Conservation (phyloP, 1,140 invertebrate species). For the Drosophila sturtevanti region DNA sequence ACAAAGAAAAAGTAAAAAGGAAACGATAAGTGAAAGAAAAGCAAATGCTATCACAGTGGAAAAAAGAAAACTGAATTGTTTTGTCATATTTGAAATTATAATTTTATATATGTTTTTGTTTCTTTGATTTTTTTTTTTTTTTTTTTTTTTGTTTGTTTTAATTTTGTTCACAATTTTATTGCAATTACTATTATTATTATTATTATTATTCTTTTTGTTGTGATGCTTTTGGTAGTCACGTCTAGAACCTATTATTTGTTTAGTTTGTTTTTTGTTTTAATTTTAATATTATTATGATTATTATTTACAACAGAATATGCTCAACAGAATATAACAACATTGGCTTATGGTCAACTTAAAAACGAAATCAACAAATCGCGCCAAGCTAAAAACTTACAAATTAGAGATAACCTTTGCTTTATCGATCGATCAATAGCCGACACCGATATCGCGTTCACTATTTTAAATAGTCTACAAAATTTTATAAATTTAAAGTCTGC, state of each 20-base stretch:
- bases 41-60: constrained; percentile 82
- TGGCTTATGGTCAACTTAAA: constrained; percentile 68
- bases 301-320: constrained; percentile 74
- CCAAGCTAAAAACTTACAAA: constrained; percentile 52
- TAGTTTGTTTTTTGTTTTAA: constrained; percentile 6
- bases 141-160: background rate
- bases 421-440: constrained; percentile 16
- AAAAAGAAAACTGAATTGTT: constrained; percentile 54
- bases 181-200: constrained; percentile 41
- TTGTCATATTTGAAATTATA: constrained; percentile 62
- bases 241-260: constrained; percentile 9
- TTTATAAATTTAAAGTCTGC: constrained; percentile 79
- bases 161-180: constrained; percentile 55
- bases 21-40: constrained; percentile 56
- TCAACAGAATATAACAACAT: constrained; percentile 73
- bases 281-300: constrained; percentile 34
- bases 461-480: constrained; percentile 79
- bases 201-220: constrained; percentile 39
- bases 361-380: constrained; percentile 76
- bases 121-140: constrained; percentile 1
- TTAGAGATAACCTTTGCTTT: constrained; percentile 17
- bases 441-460: constrained; percentile 43
- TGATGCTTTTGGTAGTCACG: constrained; percentile 61
- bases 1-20: constrained; percentile 8
- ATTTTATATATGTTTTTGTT: too few species aligned